Base-by-base conservation (phyloP, 2,797 vertebrate genomes). In the Bovichtus variegatus region DNA sequence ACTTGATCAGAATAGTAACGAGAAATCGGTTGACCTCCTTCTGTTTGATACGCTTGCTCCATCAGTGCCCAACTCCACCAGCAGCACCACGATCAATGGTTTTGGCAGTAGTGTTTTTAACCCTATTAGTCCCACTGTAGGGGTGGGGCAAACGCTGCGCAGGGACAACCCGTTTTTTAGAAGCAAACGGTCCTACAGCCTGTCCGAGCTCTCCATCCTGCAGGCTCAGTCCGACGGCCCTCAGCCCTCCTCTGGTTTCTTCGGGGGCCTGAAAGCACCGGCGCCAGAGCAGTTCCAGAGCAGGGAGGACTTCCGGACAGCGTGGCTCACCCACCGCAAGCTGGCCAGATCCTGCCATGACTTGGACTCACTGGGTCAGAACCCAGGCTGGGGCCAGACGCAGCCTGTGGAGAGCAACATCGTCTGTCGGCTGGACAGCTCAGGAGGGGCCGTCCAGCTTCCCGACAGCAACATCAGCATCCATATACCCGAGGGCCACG, bases 181-280 rank as follows among this genome's bases (percentile, higher is more conserved):
- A 58, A 98, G 97, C 86, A 99, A 99, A n/a, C 96, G 98, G 0
- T 99, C 97, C 50, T 99, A 99, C 93, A 99, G 98, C 88, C 91
- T 99, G 62, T 99, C 98, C 0, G 98, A 99, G 64, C 94, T 99
- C 29, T 99, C 98, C 0, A 94, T 97, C 66, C 95, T 99, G 40
- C 97, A 98, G 65, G 95, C 97, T 71, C 95, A 96, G 89, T 94
- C 96, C 0, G 96, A 97, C 0, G 0, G 71, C 2, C 95, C 96
- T 0, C 84, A 86, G 71, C 67, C 65, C 0, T 93, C 95, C 0
- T 91, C 84, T 0, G 78, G 96, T 21, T 98, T 97, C 71, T 99
- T 98, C 46, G 91, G 92, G 0, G 95, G 96, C n/a, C 89, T 99
- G 65, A 97, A 98, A 82, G 97, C 98, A 0, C 98, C 98, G 0